Base-by-base conservation (phyloP, 2,797 vertebrate genomes). In the Hapalemur alaotrensis region DNA sequence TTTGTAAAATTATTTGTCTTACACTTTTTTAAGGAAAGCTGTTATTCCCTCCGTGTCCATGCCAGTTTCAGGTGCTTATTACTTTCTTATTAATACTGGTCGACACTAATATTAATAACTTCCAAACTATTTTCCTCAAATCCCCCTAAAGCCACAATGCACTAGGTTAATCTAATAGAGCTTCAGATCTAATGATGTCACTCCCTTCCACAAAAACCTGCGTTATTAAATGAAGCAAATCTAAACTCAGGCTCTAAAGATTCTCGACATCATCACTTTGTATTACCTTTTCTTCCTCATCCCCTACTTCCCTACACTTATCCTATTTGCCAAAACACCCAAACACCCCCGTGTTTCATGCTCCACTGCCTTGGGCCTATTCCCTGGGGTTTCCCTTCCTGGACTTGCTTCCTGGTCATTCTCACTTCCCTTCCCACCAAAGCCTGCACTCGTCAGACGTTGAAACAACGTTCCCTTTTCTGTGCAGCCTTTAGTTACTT, bases 291-390 rank as follows among this genome's bases (percentile, higher is more conserved):
- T 89, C 35, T 82, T 57, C 52, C 18, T 82, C 43, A 50, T 30
- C 28, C 10, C 9, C 23, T 2, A 3, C 12, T 41, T 38, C 12
- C 30, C 13, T 32, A 0, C 4, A 13, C 7, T 43, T 69, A n/a
- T 8, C 6, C 52, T 78, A 38, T 35, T 80, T 78, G 41, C 38
- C 23, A 35, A 23, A 75, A 81, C 65, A 35, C 3, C 30, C 46
- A 28, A 0, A 22, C 38, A 2, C 46, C 43, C 14, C 57, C 20
- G 1, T 28, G 7, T 28, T 28, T 89, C n/a, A 8, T 22, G 18
- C 10, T 46, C 48, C 8, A 9, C 41, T 52, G n/a, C 23, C 2
- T 6, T 25, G 48, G 12, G 10, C 54, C 69, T 73, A 15, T 59
- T 73, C 30, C 43, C 43, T n/a, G n/a, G 12, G 41, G 48, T 20